Base-by-base conservation (phyloP, 1,140 invertebrate species). In the Drosophila busckii region DNA sequence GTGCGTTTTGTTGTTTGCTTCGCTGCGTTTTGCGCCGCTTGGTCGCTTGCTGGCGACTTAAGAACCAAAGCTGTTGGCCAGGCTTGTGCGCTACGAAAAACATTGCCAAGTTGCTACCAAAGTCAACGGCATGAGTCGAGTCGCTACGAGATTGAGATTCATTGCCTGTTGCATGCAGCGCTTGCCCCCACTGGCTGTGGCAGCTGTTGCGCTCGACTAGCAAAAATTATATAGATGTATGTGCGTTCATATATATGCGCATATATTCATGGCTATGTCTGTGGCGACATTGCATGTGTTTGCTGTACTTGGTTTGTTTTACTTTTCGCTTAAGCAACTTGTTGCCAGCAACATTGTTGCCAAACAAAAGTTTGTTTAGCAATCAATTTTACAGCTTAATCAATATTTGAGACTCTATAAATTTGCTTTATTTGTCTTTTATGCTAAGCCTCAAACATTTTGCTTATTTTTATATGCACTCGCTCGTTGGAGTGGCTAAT, bases 101-200 rank as follows among this genome's bases (percentile, higher is more conserved):
- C 53, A 80, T 71, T 68, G n/a, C n/a, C 49, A 49, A 64, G 46
- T 73, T 69, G 50, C 82, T 73, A 60, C 54, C 75, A 80, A 75
- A 80, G 75, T 73, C 73, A 80, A 80, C 64, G 68, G 63, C 61
- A 50, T 63, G 60, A 56, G 52, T 46, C 37, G 29, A 32, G 45
- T 32, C 26, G 35, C 31, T 28, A 19, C 42, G 46, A 82, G 73
- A 80, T 80, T 73, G 73, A 80, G 75, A 80, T 80, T 80, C 73
- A 80, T 82, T 82, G 73, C 73, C 73, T 82, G 73, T 80, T 80
- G 75, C 75, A 80, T 80, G 73, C 68, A 63, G 65, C 37, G 37
- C 45, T 37, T 13, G 31, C 45, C 2, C 12, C n/a, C n/a, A n/a
- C 16, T 31, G 15, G 19, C 10, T 26, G 13, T 25, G 10, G 19